Base-by-base conservation (phyloP, 92 coral and sea anemone genomes). In the Anthopleura xanthogrammica region DNA sequence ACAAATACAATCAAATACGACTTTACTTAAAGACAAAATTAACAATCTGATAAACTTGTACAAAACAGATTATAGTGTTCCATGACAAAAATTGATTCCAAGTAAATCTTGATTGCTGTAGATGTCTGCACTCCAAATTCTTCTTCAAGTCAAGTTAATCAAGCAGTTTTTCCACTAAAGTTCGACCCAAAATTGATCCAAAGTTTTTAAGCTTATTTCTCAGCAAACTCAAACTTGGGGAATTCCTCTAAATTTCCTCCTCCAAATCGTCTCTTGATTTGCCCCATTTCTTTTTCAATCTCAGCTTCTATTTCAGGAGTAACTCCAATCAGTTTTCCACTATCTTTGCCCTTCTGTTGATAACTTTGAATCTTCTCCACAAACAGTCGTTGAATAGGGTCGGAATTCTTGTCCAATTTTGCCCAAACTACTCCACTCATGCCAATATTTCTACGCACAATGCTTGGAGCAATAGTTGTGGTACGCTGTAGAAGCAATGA, bases 341-440 rank as follows among this genome's bases (percentile, higher is more conserved):
- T 77, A 42, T 87, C 83, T 79, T 90, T 78, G 90, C 90, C 90
- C 79, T 95, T 95, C 88, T 94, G 86, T 88, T 95, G 94, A 89
- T 95, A 95, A 17, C 88, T 92, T 22, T 89, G 89, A 50, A 95
- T 85, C 90, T 95, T 95, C 70, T 93, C 94, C 57, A 85, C 88
- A 81, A 95, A 95, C 68, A 95, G 88, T 85, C 94, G 93, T 89
- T 95, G 98, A 68, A 95, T 95, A 48, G 98, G 98, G 84, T 95
- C 98, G 55, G 90, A 79, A 75, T 85, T 94, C 92, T 92, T 94
- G 86, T 86, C 91, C 76, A 86, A 84, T 76, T 94, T 94, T 16
- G 90, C 89, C 93, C 90, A 46, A 24, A 92, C 60, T 50, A 89
- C 92, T 11, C 91, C 87, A 52, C 90, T 78, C 79, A 84, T 85